Percentiles rank a stretch among this genome's conserved stretches.
phyloP scores from a whole-genome alignment of 2,113 vertebrate genomes.

The Mastomys natalensis region DNA sequence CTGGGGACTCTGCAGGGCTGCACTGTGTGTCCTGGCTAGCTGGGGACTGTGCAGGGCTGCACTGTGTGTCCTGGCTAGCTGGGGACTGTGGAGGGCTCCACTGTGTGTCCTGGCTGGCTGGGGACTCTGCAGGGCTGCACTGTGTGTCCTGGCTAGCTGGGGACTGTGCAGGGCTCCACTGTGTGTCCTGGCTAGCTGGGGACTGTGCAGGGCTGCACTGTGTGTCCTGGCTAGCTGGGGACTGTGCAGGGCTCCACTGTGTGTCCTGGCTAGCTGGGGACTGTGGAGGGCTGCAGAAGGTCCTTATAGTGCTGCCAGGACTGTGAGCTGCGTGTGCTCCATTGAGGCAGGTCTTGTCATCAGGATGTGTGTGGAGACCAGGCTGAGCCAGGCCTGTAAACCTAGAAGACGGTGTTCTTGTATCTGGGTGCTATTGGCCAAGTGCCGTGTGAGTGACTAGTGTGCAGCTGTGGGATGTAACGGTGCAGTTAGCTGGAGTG shows the following conservation, averaged over 20 bases:
- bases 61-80: neutral
- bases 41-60: neutral
- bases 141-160: neutral
- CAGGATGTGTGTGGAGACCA: neutral
- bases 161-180: neutral
- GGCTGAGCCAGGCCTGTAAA: neutral
- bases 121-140: neutral
- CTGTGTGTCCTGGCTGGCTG: neutral
- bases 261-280: neutral
- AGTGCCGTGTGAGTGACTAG: neutral
- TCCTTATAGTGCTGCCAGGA: neutral
- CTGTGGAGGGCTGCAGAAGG: neutral
- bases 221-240: neutral
- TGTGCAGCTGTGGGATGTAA: neutral
- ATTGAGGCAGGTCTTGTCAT: neutral
- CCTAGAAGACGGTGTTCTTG: neutral
- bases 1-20: neutral
- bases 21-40: neutral
- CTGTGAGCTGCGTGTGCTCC: neutral
- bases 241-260: neutral
- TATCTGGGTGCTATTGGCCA: neutral
- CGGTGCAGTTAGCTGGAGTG: neutral
- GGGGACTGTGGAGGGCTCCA: neutral
- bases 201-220: neutral
- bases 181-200: neutral